Conservation (phyloP, 2,797 vertebrate species). For the Poecilia velifera region DNA sequence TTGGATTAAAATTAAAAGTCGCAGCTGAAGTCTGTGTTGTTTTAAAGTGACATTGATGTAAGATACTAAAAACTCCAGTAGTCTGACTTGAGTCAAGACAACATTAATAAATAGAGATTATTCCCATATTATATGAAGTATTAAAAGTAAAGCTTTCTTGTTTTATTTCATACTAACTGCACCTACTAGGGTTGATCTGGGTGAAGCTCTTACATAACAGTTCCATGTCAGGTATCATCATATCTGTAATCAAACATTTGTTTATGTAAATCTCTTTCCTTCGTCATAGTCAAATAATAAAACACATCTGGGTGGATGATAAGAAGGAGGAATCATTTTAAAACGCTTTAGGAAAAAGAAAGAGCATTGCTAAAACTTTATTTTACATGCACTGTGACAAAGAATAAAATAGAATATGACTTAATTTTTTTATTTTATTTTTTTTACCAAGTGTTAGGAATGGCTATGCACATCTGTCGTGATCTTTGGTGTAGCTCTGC, state of each 20-base stretch:
- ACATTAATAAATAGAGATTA: neutral
- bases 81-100: constrained; percentile 33
- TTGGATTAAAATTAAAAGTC: neutral
- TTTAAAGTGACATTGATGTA: neutral
- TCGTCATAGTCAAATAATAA: constrained; percentile 28
- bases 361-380: neutral
- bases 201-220: constrained; percentile 2
- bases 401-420: neutral
- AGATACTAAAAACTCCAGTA: constrained; percentile 9
- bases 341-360: neutral
- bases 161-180: constrained; percentile 22
- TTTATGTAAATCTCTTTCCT: constrained; percentile 40
- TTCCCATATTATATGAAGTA: neutral
- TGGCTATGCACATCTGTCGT: neutral
- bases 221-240: neutral
- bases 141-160: constrained; percentile 1
- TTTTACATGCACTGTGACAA: neutral
- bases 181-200: constrained; percentile 16
- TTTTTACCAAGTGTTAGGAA: neutral
- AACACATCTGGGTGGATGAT: constrained; percentile 5
- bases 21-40: neutral
- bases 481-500: neutral
- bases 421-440: neutral
- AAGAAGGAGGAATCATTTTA: neutral
- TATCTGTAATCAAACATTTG: constrained; percentile 3